These are phyloP conservation scores for Diachasmimorpha longicaudata DNA, from an alignment of 1,140 invertebrate genomes.

Conservation along the genomic window DNA sequence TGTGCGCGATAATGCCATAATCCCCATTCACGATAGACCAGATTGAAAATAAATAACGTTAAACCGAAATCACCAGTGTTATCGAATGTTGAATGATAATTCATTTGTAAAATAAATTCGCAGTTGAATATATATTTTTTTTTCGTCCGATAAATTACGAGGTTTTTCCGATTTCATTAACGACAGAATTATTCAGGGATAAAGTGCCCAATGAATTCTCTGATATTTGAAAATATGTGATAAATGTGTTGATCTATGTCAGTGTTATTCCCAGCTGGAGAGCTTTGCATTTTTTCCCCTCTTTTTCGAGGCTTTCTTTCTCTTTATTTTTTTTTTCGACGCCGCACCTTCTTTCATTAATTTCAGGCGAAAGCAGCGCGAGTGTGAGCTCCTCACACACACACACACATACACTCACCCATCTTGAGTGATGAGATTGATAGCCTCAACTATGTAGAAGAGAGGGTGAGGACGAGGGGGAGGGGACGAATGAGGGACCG, in stretches of 20 bases:
- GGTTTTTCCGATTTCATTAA: not conserved
- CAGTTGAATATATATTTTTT: not conserved
- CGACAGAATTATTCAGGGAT: not conserved
- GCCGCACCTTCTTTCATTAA: constrained; percentile 4
- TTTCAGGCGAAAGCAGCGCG: not conserved
- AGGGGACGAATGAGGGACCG: not conserved
- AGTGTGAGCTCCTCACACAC: not conserved
- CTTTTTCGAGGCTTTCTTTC: not conserved
- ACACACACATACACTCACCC: not conserved
- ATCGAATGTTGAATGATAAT: not conserved
- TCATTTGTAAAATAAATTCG: not conserved
- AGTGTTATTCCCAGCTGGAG: not conserved
- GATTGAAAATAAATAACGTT: too few relatives aligned
- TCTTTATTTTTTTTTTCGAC: not conserved
- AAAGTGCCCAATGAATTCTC: not conserved
- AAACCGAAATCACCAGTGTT: not conserved
- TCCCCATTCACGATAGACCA: too few relatives aligned
- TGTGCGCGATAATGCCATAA: too few relatives aligned
- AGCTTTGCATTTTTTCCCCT: not conserved
- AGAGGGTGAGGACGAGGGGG: not conserved
- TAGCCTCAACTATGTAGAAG: not conserved
- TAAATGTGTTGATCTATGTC: not conserved
- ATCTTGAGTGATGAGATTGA: constrained; percentile 3
- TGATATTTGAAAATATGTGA: not conserved
- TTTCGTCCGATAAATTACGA: not conserved